Evolutionary conservation across 1,140 invertebrate genomes (phyloP).

Genomic region (Drosophila punjabiensis): DNA sequence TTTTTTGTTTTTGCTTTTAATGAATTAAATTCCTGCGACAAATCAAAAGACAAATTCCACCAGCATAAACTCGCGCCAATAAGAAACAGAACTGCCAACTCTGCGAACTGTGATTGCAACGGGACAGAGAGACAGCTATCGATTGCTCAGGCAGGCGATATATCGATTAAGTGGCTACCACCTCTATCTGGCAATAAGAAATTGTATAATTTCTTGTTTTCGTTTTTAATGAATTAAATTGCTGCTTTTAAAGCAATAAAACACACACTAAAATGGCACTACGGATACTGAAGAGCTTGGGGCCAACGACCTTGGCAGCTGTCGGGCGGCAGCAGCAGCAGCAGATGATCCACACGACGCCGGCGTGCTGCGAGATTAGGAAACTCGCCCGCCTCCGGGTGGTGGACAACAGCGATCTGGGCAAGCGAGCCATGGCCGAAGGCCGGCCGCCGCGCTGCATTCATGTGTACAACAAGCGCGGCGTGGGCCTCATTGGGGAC

Average conservation of each 20-base stretch:
- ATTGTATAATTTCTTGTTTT: conserved; percentile 41
- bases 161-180: background rate
- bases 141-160: background rate
- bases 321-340: background rate
- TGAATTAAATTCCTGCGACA: background rate
- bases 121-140: background rate
- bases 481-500: conserved; percentile 89
- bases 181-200: conserved; percentile 1
- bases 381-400: conserved; percentile 93
- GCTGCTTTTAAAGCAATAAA: background rate
- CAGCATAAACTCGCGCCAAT: background rate
- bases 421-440: conserved; percentile 96
- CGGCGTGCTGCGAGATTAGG: conserved; percentile 88
- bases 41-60: background rate
- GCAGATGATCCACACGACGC: conserved; percentile 87
- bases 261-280: conserved; percentile 20
- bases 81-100: background rate
- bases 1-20: too few species aligned
- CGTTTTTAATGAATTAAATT: conserved; percentile 19
- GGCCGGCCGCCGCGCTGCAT: conserved; percentile 96
- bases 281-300: conserved; percentile 21
- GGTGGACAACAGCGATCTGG: conserved; percentile 98
- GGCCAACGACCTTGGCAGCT: background rate
- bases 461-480: conserved; percentile 94
- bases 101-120: background rate